A percentile compares a stretch with the other conserved stretches of the same genome.
phyloP scores from a whole-genome alignment of 2,797 vertebrate genomes.

The Synanceia verrucosa region DNA sequence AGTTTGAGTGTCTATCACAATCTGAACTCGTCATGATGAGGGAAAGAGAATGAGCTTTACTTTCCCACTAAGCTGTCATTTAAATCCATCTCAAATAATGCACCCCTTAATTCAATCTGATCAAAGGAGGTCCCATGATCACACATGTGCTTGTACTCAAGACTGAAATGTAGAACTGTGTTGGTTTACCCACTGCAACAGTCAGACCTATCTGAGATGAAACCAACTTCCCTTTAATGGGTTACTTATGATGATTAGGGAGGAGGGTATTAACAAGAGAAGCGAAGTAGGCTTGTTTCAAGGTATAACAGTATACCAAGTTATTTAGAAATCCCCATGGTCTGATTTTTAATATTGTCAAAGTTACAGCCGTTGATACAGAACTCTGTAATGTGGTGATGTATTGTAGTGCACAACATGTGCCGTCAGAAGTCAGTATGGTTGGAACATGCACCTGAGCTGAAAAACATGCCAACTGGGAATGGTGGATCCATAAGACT shows the following conservation, averaged over 20 bases:
- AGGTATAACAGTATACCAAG: background rate
- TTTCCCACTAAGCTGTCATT: slow-evolving; percentile 46
- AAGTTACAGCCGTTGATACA: background rate
- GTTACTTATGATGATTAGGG: slow-evolving; percentile 17
- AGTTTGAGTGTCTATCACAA: slow-evolving; percentile 58
- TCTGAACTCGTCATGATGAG: slow-evolving; percentile 46
- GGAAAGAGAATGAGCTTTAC: slow-evolving; percentile 15
- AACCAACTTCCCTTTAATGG: slow-evolving; percentile 38
- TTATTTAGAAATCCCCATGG: background rate
- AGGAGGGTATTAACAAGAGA: slow-evolving; percentile 2
- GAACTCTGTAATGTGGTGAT: background rate
- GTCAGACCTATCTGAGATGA: slow-evolving; percentile 12
- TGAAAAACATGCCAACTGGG: background rate
- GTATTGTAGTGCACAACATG: background rate
- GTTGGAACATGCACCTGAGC: background rate
- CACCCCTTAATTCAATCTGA: slow-evolving; percentile 57
- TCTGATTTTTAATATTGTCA: background rate
- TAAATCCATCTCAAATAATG: slow-evolving; percentile 60
- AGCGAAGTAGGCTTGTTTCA: background rate
- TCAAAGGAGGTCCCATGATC: slow-evolving; percentile 37
- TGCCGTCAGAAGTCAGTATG: background rate
- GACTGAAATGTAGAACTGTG: slow-evolving; percentile 32
- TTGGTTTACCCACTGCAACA: slow-evolving; percentile 8
- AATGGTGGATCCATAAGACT: background rate
- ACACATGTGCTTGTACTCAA: background rate